Base-by-base conservation (phyloP, 2,797 vertebrate genomes). In the Darevskia nairensis region DNA sequence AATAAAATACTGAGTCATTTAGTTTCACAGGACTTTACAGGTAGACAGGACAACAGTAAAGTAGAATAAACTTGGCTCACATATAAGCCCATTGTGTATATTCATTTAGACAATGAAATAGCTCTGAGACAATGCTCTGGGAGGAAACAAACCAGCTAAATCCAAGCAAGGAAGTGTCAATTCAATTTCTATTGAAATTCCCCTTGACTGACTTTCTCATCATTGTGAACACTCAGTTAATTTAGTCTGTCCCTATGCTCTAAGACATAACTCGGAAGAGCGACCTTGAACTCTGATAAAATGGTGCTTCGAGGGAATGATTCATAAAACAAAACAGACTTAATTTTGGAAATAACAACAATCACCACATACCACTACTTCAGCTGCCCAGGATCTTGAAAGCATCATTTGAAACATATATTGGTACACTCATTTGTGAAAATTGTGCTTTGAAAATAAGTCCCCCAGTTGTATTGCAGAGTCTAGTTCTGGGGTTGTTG, bases 401-500 rank as follows among this genome's bases (percentile, higher is more conserved):
- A 86, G 77, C 64, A 0, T 77, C 6, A 8, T 84, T 29, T 84
- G 85, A 0, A 39, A 88, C 89, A 84, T 80, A 17, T 64, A 61
- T 27, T 90, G 21, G 2, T 72, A 87, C 61, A 85, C 61, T 76
- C 64, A 68, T 32, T 71, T 68, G 13, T 2, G 87, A 74, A 55
- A 74, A 1, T 29, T 86, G 1, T 69, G 44, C 35, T 90, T 44
- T 41, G 6, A 88, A 32, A 39, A 84, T 74, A 89, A 86, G 27
- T 59, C 46, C 80, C 59, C 85, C 74, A 44, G 68, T 6, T 2
- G 27, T 74, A 9, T 82, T 74, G 89, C 32, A 46, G 91, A 87
- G 78, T 6, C 46, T 86, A 66, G 41, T 27, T 21, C 81, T 84
- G 76, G 64, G 69, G 91, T 89, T 82, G 86, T 68, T 93, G 84